Evolutionary conservation across 2,113 vertebrate species (phyloP).

Genomic region (Chauna torquata): DNA sequence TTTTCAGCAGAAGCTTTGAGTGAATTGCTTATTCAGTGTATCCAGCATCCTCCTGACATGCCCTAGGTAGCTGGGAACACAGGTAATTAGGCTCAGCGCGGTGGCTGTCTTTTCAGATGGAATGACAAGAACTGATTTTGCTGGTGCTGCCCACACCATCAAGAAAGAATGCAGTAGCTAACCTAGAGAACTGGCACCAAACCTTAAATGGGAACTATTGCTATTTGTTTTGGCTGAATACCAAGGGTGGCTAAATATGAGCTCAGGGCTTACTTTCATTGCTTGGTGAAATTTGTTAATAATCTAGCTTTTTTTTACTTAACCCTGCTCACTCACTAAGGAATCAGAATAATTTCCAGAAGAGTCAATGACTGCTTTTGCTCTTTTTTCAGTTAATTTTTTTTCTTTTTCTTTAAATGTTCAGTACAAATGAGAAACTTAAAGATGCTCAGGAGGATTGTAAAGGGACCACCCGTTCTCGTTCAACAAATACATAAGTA

Average conservation of each 20-base stretch:
- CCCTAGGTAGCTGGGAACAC: not conserved
- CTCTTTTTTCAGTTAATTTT: not conserved
- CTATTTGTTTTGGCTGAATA: not conserved
- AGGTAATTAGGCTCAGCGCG: not conserved
- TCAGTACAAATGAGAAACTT: not conserved
- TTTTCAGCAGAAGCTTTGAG: not conserved
- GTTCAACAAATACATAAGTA: not conserved
- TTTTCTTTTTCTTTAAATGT: not conserved
- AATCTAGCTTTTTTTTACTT: not conserved
- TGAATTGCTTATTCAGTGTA: constrained; percentile 29
- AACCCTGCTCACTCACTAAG: not conserved
- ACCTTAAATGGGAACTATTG: not conserved
- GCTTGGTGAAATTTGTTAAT: not conserved
- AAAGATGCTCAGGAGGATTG: not conserved
- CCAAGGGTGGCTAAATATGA: not conserved
- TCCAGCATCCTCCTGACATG: not conserved
- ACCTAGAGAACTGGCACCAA: not conserved
- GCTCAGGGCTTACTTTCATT: not conserved
- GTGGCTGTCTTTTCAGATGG: not conserved
- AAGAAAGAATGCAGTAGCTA: not conserved
- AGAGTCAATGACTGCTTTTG: not conserved
- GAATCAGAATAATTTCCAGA: not conserved
- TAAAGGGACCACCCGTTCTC: not conserved
- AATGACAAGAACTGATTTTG: not conserved
- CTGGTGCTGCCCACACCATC: not conserved